Evolutionary conservation across 2,797 vertebrate genomes (phyloP).

Genomic region (Melanotaenia pygmaea): DNA sequence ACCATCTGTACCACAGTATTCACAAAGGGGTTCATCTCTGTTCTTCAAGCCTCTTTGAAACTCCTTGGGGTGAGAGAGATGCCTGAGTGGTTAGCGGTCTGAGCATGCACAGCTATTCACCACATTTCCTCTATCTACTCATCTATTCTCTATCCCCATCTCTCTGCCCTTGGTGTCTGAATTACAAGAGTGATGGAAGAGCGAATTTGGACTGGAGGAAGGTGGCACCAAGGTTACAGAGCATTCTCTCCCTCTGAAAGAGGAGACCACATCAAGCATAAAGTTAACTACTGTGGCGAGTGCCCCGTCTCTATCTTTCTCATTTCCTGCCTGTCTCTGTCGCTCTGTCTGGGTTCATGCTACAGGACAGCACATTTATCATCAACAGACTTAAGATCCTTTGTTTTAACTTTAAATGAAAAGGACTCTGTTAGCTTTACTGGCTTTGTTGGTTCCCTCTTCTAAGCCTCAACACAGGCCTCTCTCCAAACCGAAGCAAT

Average conservation of each 20-base stretch:
- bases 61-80: conserved; percentile 39
- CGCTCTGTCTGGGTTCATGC: conserved; percentile 51
- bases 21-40: conserved; percentile 43
- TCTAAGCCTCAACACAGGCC: conserved; percentile 39
- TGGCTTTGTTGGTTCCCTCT: conserved; percentile 24
- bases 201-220: conserved; percentile 41
- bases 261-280: conserved; percentile 49
- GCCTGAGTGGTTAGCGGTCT: conserved; percentile 34
- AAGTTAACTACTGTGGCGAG: conserved; percentile 33
- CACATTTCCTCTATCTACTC: conserved; percentile 25
- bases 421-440: conserved; percentile 46
- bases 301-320: conserved; percentile 17
- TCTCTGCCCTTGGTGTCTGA: conserved; percentile 38
- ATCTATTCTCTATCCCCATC: conserved; percentile 35
- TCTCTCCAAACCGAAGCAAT: conserved; percentile 65
- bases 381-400: conserved; percentile 38
- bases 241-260: conserved; percentile 29
- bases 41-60: conserved; percentile 52
- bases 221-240: conserved; percentile 61
- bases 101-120: conserved; percentile 32
- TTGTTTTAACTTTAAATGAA: conserved; percentile 62
- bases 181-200: conserved; percentile 52
- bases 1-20: conserved; percentile 41
- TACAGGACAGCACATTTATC: conserved; percentile 59
- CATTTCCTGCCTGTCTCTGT: conserved; percentile 44